phyloP scores from a whole-genome alignment of 2,113 vertebrate genomes.

The Pomatostomus ruficeps region DNA sequence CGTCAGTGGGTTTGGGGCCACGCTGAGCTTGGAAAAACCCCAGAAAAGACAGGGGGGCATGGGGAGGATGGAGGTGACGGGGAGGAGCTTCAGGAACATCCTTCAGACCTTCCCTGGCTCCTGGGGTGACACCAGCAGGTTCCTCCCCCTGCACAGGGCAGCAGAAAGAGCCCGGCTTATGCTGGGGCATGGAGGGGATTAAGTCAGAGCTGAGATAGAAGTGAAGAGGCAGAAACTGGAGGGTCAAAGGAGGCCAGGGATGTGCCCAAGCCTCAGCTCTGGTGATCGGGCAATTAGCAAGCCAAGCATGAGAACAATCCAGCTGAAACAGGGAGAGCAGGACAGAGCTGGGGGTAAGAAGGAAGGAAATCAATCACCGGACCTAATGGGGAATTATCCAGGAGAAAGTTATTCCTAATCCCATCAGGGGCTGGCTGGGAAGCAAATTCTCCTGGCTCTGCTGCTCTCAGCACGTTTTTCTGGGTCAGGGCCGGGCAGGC shows the following conservation, averaged over 20 bases:
- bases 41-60: background rate
- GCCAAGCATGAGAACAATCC: background rate
- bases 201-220: background rate
- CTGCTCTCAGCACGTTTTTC: background rate
- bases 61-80: background rate
- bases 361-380: background rate
- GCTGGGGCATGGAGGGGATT: background rate
- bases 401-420: conserved; percentile 36
- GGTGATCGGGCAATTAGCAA: conserved; percentile 27
- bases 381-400: conserved; percentile 21
- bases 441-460: background rate
- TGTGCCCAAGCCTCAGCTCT: background rate
- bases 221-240: background rate
- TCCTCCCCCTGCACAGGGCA: background rate
- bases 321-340: background rate
- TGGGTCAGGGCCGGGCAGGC: background rate
- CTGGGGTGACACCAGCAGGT: background rate
- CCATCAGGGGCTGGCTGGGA: background rate
- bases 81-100: background rate
- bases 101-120: background rate
- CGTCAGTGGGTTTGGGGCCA: background rate
- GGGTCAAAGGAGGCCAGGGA: background rate
- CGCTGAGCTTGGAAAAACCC: background rate
- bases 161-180: background rate
- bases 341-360: background rate